These are phyloP conservation scores for Leucopsar rothschildi DNA, from an alignment of 2,113 vertebrate genomes.

Conservation along the genomic window DNA sequence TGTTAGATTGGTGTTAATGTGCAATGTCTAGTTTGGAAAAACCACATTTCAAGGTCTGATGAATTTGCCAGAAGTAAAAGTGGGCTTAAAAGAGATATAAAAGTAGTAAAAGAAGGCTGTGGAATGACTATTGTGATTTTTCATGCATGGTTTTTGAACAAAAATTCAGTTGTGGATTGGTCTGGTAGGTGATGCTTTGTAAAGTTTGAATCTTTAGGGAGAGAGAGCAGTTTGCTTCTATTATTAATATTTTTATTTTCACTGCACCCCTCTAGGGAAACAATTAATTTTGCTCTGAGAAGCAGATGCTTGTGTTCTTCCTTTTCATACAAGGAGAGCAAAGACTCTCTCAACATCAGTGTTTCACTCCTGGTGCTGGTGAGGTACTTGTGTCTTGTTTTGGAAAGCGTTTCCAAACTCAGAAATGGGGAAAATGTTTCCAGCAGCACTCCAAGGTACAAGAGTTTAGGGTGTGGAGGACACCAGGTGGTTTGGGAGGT, in stretches of 20 bases:
- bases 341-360: fast-evolving
- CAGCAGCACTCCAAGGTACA: background rate
- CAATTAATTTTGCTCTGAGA: background rate
- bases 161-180: background rate
- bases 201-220: background rate
- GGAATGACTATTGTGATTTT: background rate
- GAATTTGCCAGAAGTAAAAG: background rate
- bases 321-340: background rate
- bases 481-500: background rate
- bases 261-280: background rate
- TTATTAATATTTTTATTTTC: background rate
- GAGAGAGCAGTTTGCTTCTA: background rate
- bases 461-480: background rate
- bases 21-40: slow-evolving; percentile 47
- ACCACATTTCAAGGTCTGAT: slow-evolving; percentile 22
- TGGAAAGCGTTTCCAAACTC: background rate
- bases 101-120: background rate
- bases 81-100: background rate
- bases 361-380: background rate
- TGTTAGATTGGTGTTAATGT: slow-evolving; percentile 8
- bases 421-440: fast-evolving
- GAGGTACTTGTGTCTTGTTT: background rate
- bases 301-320: background rate
- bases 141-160: background rate
- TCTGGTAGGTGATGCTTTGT: background rate